phyloP scores from a whole-genome alignment of 2,888 invertebrate genomes.

The Heteromurus nitidus region DNA sequence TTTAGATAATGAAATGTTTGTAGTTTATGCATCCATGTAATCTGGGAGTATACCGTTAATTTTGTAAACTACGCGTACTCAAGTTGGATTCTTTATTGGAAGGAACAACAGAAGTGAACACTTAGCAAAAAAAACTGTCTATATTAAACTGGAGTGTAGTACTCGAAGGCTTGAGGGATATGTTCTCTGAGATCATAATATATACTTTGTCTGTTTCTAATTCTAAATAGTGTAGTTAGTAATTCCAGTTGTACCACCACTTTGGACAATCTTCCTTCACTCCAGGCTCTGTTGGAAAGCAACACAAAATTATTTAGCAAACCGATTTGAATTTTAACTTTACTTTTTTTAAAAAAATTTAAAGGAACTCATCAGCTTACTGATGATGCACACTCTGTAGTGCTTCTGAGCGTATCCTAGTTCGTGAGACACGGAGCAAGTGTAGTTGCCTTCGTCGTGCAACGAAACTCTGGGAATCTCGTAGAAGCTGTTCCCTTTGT shows the following conservation, averaged over 20 bases:
- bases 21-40: no score
- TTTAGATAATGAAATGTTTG: no score
- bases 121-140: no score
- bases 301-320: slow-evolving; percentile 8
- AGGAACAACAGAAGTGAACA: no score
- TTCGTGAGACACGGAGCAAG: slow-evolving; percentile 60
- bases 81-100: no score
- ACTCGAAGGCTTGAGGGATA: no score
- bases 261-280: slow-evolving; percentile 66
- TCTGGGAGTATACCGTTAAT: no score
- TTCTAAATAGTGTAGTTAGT: background rate
- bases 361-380: slow-evolving; percentile 31
- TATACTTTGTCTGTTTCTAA: no score
- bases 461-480: slow-evolving; percentile 53
- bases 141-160: no score
- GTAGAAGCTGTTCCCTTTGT: slow-evolving; percentile 66
- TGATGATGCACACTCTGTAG: slow-evolving; percentile 60
- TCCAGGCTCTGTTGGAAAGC: slow-evolving; percentile 53
- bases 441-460: slow-evolving; percentile 58
- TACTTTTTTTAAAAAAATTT: background rate
- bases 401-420: slow-evolving; percentile 61
- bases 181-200: no score
- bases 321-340: background rate
- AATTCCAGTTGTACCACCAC: slow-evolving; percentile 69
- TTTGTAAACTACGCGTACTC: no score